Evolutionary conservation across 1,140 invertebrate genomes (phyloP).

Genomic region (Hylaeus volcanicus): DNA sequence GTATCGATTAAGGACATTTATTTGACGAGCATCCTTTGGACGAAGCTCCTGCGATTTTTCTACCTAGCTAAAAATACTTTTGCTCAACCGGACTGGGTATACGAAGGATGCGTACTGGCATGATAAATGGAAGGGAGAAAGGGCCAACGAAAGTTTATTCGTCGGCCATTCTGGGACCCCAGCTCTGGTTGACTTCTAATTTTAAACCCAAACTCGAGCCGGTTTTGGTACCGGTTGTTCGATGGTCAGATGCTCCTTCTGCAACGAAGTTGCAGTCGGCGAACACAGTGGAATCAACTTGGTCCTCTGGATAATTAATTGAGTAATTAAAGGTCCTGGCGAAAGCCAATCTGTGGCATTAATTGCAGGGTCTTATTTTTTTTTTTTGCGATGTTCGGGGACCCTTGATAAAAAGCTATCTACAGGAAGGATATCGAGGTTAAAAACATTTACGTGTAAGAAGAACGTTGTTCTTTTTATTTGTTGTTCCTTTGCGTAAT

Average conservation of each 20-base stretch:
- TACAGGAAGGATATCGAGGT: too few species aligned
- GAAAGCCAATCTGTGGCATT: not conserved
- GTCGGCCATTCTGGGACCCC: conserved; percentile 64
- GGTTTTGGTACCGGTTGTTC: conserved; percentile 69
- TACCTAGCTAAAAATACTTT: too few species aligned
- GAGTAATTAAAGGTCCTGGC: conserved; percentile 19
- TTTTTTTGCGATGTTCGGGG: not conserved
- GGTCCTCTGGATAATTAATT: conserved; percentile 42
- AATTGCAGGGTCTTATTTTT: not conserved
- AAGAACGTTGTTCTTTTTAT: too few species aligned
- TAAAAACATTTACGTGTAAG: too few species aligned
- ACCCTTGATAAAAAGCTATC: not conserved
- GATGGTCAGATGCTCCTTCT: conserved; percentile 19
- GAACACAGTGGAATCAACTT: not conserved
- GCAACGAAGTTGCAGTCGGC: conserved; percentile 23
- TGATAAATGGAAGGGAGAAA: conserved; percentile 54
- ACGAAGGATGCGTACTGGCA: conserved; percentile 20
- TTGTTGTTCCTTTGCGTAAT: too few species aligned
- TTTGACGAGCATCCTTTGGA: too few species aligned
- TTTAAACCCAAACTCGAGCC: conserved; percentile 74
- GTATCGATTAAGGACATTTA: too few species aligned
- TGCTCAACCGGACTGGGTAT: not conserved
- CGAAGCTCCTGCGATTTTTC: too few species aligned
- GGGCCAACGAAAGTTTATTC: conserved; percentile 54
- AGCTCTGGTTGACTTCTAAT: conserved; percentile 68